Base-by-base conservation (phyloP, 2,888 invertebrate species). In the Periphyllus acericola region DNA sequence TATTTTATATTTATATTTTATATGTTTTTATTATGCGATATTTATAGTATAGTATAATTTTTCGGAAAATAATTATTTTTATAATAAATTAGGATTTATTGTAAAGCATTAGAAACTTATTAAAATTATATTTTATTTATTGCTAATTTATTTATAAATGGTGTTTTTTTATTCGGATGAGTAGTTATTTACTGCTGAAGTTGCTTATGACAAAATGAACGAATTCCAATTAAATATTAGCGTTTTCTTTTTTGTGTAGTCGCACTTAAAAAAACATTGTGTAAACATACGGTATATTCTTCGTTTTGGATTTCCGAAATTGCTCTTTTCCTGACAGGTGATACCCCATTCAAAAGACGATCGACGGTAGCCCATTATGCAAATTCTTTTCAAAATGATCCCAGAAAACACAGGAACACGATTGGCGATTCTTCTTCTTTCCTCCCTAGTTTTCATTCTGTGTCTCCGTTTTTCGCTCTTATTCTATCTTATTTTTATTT, bases 361-460 rank as follows among this genome's bases (percentile, higher is more conserved):
- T 79, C 86, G 79, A 86, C 86, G 86, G 71, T 79, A 86, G 79
- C 72, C 79, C 86, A 86, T 86, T 86, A 86, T 86, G 86, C 29
- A 86, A 86, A 86, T 86, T 80, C 79, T 80, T 86, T 86, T 72
- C 79, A 55, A 80, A 86, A 86, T 80, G 86, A 86, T 86, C 86
- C 80, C 80, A 32, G 80, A 80, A 86, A 86, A 79, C 68, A 85
- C 52, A 80, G 55, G 14, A 86, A 86, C 80, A 86, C 79, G 79
- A 86, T 86, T 80, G 86, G 71, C 86, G 86, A 86, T 86, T 86
- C 78, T 80, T 86, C 86, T 86, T 80, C 86, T 60, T 86, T 86
- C 71, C 36, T 72, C 46, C 55, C 34, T 79, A 71, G 78, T 78
- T 68, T 32, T 85, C 78, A 36, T 79, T 78, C 52, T 52, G 68